A percentile compares a stretch with the other conserved stretches of the same genome.
These are phyloP conservation scores for Cydia fagiglandana DNA, from an alignment of 1,140 invertebrate genomes.

Conservation along the genomic window DNA sequence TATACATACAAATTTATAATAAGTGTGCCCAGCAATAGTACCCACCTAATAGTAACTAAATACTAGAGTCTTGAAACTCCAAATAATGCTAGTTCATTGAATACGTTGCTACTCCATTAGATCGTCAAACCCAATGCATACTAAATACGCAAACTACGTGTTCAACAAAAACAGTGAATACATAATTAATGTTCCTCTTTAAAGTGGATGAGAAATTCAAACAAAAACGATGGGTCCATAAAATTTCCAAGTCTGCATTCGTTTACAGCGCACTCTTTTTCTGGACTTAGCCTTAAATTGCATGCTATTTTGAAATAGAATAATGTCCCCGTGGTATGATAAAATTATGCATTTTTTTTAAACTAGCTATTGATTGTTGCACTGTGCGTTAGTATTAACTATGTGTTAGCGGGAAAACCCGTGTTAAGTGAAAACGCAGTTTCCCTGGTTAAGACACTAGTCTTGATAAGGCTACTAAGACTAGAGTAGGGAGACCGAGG, in stretches of 20 bases:
- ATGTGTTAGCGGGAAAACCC: no score
- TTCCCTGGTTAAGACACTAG: no score
- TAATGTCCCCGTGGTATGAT: background rate
- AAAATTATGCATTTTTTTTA: background rate
- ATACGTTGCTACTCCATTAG: background rate
- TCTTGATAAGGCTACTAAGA: no score
- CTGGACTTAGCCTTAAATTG: background rate
- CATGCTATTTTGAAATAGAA: background rate
- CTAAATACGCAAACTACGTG: slow-evolving; percentile 1
- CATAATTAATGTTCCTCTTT: background rate
- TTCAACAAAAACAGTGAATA: background rate
- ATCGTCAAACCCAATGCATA: background rate
- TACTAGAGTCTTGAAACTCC: background rate
- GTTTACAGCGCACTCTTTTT: background rate
- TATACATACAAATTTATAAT: no score
- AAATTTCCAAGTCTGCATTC: slow-evolving; percentile 6
- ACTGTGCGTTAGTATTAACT: no score
- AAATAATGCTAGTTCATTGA: background rate
- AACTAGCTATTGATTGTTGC: no score
- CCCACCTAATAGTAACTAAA: background rate
- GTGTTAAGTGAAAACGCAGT: no score
- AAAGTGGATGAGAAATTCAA: slow-evolving; percentile 11
- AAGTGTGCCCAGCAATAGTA: no score
- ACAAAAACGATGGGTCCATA: background rate
- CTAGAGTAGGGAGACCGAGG: no score